Conservation (phyloP, 2,888 invertebrate species). For the Cotesia congregata region DNA sequence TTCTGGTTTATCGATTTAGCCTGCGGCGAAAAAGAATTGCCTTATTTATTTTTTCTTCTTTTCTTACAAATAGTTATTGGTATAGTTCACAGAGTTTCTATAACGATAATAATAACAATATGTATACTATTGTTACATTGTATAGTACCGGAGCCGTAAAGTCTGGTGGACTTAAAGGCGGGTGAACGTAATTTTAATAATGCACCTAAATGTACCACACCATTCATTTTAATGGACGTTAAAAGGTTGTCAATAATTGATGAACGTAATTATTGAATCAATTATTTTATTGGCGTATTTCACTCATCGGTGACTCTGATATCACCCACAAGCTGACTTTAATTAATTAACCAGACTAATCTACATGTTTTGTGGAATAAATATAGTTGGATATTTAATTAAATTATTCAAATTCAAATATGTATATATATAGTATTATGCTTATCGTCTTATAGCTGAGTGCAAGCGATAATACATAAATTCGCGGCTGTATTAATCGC, state of each 20-base stretch:
- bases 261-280: neutral
- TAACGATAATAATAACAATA: neutral
- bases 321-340: neutral
- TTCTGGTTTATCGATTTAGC: neutral
- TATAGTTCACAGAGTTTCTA: neutral
- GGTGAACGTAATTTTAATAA: neutral
- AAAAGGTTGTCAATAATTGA: neutral
- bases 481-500: neutral
- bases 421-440: neutral
- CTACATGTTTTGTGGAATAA: neutral
- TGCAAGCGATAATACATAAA: neutral
- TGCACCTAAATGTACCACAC: neutral
- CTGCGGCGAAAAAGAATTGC: neutral
- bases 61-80: neutral
- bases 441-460: neutral
- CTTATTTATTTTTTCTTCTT: neutral
- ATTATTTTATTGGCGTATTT: neutral
- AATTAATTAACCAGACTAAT: neutral
- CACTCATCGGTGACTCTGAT: neutral
- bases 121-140: neutral
- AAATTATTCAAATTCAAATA: neutral
- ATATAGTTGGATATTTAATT: too few species aligned
- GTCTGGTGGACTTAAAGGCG: neutral
- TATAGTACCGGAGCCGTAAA: neutral
- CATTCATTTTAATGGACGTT: neutral